Conservation (phyloP, 1,140 invertebrate genomes). For the Macrosteles quadrilineatus region DNA sequence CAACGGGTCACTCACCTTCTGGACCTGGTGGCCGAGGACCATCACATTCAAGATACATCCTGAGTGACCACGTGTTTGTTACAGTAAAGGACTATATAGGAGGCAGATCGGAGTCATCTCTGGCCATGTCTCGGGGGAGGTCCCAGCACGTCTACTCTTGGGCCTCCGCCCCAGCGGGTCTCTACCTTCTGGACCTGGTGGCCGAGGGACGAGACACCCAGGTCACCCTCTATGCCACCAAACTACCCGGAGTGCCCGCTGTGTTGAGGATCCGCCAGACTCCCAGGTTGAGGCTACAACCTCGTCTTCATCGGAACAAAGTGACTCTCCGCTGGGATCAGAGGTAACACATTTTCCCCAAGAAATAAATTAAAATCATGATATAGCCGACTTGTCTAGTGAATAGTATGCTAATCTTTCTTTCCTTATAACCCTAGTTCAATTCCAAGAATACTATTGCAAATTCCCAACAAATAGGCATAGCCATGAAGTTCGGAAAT, state of each 20-base stretch:
- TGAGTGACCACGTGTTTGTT: no score
- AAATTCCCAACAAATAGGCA: no score
- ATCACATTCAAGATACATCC: no score
- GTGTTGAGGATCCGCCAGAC: background rate
- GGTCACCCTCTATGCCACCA: background rate
- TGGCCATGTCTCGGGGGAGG: background rate
- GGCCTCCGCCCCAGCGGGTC: background rate
- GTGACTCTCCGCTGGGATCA: slow-evolving; percentile 1
- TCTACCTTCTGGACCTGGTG: slow-evolving; percentile 5
- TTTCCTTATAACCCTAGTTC: no score
- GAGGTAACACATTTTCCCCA: background rate
- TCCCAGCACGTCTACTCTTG: background rate
- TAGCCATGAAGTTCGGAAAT: no score
- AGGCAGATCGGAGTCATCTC: background rate
- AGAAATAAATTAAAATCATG: no score
- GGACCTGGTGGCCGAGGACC: no score
- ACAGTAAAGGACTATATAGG: no score
- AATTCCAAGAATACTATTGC: no score
- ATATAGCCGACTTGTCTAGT: no score
- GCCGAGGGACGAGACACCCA: background rate
- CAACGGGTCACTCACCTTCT: no score
- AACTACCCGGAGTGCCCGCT: background rate
- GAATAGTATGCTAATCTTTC: no score
- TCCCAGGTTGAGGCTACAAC: background rate
- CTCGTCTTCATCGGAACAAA: background rate